Conservation (phyloP, 30 jellyfish, hydroid and myxozoan genomes). For the Chrysaora quinquecirrha region DNA sequence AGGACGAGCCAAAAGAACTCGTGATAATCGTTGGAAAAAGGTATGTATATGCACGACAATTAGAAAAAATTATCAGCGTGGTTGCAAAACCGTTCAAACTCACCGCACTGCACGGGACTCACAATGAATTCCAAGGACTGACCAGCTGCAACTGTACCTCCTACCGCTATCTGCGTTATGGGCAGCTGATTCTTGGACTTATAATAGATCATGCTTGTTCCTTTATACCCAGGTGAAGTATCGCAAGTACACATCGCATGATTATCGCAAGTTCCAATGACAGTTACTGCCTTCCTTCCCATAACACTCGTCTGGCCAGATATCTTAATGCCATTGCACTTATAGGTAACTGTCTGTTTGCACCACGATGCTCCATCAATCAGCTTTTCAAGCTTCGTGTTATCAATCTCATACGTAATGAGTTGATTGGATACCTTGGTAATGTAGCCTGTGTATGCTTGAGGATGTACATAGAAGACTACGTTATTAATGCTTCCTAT, state of each 20-base stretch:
- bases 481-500: not conserved
- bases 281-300: not conserved
- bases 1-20: no score
- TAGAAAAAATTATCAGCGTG: no score
- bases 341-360: not conserved
- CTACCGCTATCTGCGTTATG: constrained; percentile 1
- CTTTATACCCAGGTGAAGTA: not conserved
- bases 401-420: not conserved
- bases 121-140: not conserved
- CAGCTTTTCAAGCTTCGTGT: not conserved
- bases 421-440: not conserved
- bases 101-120: constrained; percentile 17
- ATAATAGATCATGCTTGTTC: not conserved
- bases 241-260: not conserved
- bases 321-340: not conserved
- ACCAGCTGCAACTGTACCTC: not conserved
- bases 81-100: no score
- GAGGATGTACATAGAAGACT: not conserved
- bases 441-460: not conserved
- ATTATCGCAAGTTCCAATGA: not conserved
- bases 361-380: not conserved
- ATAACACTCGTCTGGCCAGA: not conserved
- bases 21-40: no score
- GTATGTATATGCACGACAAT: no score
- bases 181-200: constrained; percentile 13